phyloP scores from a whole-genome alignment of 2,888 invertebrate genomes.

The Noctuana brunneofusca region DNA sequence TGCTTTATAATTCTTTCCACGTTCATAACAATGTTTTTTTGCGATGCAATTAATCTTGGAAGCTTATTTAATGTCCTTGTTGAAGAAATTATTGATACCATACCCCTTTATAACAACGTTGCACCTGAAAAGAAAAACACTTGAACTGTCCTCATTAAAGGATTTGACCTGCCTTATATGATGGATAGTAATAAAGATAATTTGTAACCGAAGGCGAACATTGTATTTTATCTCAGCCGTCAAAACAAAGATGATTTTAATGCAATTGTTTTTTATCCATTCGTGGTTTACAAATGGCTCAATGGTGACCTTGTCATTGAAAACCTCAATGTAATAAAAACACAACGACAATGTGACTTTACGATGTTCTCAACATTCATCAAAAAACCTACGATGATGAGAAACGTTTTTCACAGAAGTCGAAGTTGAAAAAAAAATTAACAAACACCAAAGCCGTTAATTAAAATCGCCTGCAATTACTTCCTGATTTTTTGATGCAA shows the following conservation, averaged over 20 bases:
- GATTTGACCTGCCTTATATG: too few relatives aligned
- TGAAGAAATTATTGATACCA: slow-evolving; percentile 15
- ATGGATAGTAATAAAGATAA: too few relatives aligned
- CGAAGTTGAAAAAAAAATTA: slow-evolving; percentile 12
- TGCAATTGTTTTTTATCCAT: slow-evolving; percentile 30
- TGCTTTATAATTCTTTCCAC: slow-evolving; percentile 27
- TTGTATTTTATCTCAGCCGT: slow-evolving; percentile 12
- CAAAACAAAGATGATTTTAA: slow-evolving; percentile 32
- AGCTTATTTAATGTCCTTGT: slow-evolving; percentile 16
- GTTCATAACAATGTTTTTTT: slow-evolving; percentile 30
- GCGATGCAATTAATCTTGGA: slow-evolving; percentile 30
- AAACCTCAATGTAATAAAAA: slow-evolving; percentile 41
- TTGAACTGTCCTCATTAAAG: too few relatives aligned
- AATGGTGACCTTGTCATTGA: slow-evolving; percentile 40
- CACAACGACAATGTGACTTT: slow-evolving; percentile 40
- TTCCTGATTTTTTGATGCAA: slow-evolving; percentile 23
- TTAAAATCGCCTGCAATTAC: slow-evolving; percentile 22
- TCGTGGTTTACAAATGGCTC: slow-evolving; percentile 31
- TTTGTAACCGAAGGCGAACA: neutral
- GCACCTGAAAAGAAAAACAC: neutral
- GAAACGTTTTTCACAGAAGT: slow-evolving; percentile 25
- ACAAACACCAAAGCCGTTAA: slow-evolving; percentile 19
- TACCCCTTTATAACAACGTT: neutral
- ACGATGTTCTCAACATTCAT: slow-evolving; percentile 31
- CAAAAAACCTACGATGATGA: slow-evolving; percentile 29